Conservation (phyloP, 2,113 vertebrate genomes). For the Pygathrix nemaeus region DNA sequence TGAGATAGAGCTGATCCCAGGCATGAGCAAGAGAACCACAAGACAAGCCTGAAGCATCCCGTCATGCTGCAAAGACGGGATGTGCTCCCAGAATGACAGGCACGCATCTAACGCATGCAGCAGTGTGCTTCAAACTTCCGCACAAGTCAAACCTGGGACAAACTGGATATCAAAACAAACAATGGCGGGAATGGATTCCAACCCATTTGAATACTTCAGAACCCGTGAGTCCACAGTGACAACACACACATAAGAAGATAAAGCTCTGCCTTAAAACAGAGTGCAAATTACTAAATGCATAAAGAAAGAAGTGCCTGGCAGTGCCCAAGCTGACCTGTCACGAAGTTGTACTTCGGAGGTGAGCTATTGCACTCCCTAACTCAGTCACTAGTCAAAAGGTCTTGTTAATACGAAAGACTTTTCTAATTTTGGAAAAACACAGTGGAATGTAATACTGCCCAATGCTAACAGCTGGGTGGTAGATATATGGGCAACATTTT, state of each 20-base stretch:
- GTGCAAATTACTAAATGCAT: not conserved
- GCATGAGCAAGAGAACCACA: not conserved
- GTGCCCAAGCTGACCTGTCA: not conserved
- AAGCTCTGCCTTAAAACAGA: not conserved
- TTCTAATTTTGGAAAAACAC: not conserved
- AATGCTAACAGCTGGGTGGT: accelerated
- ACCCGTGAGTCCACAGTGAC: too few relatives aligned
- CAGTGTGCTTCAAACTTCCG: not conserved
- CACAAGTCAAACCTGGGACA: not conserved
- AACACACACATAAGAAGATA: not conserved
- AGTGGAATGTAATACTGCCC: not conserved
- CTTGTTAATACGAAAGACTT: not conserved
- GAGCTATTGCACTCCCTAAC: not conserved
- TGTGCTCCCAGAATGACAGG: too few relatives aligned
- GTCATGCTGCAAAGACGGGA: accelerated
- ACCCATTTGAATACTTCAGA: not conserved
- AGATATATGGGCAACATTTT: accelerated
- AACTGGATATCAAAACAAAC: not conserved
- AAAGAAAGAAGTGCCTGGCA: accelerated
- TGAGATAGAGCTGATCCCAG: not conserved
- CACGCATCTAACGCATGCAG: not conserved
- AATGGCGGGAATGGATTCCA: accelerated
- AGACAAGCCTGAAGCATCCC: not conserved
- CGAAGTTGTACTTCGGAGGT: not conserved
- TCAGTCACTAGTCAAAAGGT: too few relatives aligned